Evolutionary conservation across 2,888 invertebrate species (phyloP).

Genomic region (Lepidocyrtoides sp.): DNA sequence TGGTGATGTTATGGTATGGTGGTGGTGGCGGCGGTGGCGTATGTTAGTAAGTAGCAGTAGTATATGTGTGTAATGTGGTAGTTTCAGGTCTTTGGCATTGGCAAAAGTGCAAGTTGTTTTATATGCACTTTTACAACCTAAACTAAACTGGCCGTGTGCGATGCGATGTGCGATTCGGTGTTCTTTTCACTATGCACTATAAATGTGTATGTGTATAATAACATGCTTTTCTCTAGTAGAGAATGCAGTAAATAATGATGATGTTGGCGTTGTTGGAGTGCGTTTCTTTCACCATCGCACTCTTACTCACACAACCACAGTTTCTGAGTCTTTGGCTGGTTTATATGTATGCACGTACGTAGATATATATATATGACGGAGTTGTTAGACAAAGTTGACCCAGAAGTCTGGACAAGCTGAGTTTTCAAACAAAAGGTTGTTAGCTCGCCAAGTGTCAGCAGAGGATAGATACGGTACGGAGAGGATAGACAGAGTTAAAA

Average conservation of each 20-base stretch:
- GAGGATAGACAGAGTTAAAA: conserved; percentile 16
- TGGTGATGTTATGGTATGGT: no score
- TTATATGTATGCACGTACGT: no score
- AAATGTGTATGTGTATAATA: background rate
- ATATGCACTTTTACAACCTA: conserved; percentile 69
- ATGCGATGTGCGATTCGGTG: conserved; percentile 24
- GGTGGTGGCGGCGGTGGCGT: background rate
- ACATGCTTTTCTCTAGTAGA: background rate
- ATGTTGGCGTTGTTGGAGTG: conserved; percentile 41
- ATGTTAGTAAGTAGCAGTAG: background rate
- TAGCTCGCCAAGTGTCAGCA: conserved; percentile 77
- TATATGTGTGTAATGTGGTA: background rate
- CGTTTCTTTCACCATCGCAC: background rate
- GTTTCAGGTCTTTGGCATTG: conserved; percentile 78
- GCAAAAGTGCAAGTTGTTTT: conserved; percentile 75
- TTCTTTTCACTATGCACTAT: background rate
- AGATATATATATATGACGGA: conserved; percentile 44
- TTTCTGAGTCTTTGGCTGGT: background rate
- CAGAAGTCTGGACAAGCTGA: conserved; percentile 79
- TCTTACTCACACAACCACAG: conserved; percentile 44
- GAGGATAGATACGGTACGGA: conserved; percentile 42
- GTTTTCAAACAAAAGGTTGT: conserved; percentile 77
- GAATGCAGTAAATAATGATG: conserved; percentile 48
- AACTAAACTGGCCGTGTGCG: background rate
- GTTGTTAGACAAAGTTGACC: conserved; percentile 75